Base-by-base conservation (phyloP, 2,113 vertebrate genomes). In the Oryzias melastigma region DNA sequence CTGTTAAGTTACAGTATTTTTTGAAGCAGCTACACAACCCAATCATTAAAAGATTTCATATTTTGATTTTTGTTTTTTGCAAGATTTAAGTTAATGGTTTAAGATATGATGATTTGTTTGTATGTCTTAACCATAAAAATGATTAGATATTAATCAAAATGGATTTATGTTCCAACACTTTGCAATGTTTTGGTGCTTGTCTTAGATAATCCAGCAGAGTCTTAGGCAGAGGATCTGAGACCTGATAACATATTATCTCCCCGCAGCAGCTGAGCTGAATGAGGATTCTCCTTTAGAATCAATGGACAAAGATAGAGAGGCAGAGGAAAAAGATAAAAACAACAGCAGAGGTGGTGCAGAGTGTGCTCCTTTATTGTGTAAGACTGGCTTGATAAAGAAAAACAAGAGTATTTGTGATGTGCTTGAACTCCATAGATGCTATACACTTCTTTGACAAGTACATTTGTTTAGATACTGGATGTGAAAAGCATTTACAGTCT, bases 181-280 rank as follows among this genome's bases (percentile, higher is more conserved):
- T 40, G 47, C 46, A 48, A 14, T 64, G 61, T 73, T 57, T 68
- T 65, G 63, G 43, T 51, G 18, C 47, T 55, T 71, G 52, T 51
- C 43, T 1, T 10, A 64, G 48, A 77, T 77, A 79, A 80, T 71
- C 67, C 64, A 56, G 35, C 63, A 61, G 42, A 41, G 62, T 60
- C 60, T 58, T 62, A 59, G 67, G 65, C 55, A 49, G 57, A 66
- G 62, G 68, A 70, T 72, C 45, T 65, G 58, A 70, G 65, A 35
- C 41, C 44, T 70, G 68, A 80, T 78, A 71, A 62, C 55, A 22
- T 29, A 64, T 83, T 74, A 82, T 82, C 71, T 75, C 65, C 22
- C 40, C 52, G 24, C 68, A 62, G 27, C 79, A 77, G 76, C 71
- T 46, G 63, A 57, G 62, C 7, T 58, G 24, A 62, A 80, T 51